Conservation (phyloP, 1,140 invertebrate genomes). For the Drosophila suzukii region DNA sequence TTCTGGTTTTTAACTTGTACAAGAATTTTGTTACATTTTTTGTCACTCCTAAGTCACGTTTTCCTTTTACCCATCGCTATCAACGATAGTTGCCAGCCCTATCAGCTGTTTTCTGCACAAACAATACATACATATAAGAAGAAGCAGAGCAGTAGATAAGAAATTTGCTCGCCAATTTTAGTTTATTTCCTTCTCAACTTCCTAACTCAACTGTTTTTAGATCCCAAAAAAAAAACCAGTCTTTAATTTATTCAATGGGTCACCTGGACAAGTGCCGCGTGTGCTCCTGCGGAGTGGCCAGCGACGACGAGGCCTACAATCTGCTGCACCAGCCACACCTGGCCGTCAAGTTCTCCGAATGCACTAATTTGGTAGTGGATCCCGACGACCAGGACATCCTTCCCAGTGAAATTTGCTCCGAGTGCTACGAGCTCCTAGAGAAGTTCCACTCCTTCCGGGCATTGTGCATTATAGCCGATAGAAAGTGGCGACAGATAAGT, state of each 20-base stretch:
- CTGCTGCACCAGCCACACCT: slow-evolving; percentile 41
- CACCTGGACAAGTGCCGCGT: slow-evolving; percentile 52
- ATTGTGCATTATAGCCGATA: slow-evolving; percentile 54
- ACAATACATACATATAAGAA: slow-evolving; percentile 17
- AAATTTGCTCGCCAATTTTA: not conserved
- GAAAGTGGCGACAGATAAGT: slow-evolving; percentile 23
- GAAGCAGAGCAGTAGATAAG: not conserved
- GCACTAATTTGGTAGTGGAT: slow-evolving; percentile 46
- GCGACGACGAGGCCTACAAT: slow-evolving; percentile 21
- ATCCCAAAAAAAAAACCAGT: not conserved
- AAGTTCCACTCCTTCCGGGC: slow-evolving; percentile 61
- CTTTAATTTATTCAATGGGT: slow-evolving; percentile 8
- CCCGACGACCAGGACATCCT: slow-evolving; percentile 25
- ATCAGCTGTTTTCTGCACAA: slow-evolving; percentile 41
- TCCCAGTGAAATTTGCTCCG: slow-evolving; percentile 54
- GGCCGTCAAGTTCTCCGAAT: slow-evolving; percentile 56
- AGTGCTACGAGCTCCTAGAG: slow-evolving; percentile 54
- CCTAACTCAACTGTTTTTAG: no score
- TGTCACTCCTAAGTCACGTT: not conserved
- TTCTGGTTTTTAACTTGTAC: not conserved
- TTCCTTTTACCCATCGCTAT: not conserved
- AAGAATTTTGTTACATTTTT: not conserved
- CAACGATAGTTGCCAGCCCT: not conserved
- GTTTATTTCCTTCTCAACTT: not conserved
- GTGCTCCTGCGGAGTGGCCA: slow-evolving; percentile 34